phyloP scores from a whole-genome alignment of 2,113 vertebrate genomes.

The Oenanthe melanoleuca region DNA sequence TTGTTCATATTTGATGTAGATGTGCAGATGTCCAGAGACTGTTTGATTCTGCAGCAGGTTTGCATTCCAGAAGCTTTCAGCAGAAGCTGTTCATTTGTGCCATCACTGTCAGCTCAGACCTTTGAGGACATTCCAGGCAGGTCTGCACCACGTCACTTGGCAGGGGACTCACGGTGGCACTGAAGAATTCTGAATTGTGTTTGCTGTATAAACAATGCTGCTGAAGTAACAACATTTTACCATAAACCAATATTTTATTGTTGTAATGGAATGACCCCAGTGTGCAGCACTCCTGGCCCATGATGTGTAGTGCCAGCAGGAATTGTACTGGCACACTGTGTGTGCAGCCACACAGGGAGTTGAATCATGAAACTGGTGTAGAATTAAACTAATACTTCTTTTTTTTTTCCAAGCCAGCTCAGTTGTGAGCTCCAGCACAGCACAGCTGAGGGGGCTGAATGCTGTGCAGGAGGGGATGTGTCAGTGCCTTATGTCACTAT shows the following conservation, averaged over 20 bases:
- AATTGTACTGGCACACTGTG: background rate
- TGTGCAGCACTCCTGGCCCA: background rate
- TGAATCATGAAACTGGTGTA: background rate
- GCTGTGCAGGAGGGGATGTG: conserved; percentile 34
- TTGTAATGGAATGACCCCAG: background rate
- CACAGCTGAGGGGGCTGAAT: conserved; percentile 33
- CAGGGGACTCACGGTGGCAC: background rate
- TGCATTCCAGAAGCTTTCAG: background rate
- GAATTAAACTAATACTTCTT: background rate
- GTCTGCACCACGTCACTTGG: background rate
- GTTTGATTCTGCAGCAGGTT: background rate
- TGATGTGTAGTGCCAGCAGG: background rate
- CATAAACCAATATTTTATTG: background rate
- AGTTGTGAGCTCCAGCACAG: conserved; percentile 6
- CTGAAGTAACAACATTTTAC: background rate
- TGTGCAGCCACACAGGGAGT: background rate
- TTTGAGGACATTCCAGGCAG: background rate
- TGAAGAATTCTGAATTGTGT: background rate
- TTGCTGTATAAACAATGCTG: background rate
- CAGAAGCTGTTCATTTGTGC: background rate
- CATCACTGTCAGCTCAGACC: background rate
- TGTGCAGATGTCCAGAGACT: background rate
- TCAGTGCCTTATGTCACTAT: conserved; percentile 55
- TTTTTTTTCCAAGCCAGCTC: background rate
- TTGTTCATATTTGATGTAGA: background rate